These are phyloP conservation scores for Neostethus bicornis DNA, from an alignment of 2,797 vertebrate genomes.

Conservation along the genomic window DNA sequence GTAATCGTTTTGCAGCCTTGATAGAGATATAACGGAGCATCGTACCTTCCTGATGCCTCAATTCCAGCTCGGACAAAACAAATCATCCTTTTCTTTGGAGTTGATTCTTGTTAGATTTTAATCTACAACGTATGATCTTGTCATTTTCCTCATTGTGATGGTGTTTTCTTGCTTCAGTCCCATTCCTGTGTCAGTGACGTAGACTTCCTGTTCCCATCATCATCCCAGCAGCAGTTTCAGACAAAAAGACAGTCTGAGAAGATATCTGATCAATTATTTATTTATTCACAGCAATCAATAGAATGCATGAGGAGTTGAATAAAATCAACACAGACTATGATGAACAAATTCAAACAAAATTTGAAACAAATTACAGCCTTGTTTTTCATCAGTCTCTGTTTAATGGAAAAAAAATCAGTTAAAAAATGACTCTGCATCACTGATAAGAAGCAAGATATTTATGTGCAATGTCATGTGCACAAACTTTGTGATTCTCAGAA, in stretches of 20 bases:
- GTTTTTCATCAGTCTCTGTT: too few relatives aligned
- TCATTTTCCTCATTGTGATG: conserved; percentile 65
- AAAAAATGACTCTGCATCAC: too few relatives aligned
- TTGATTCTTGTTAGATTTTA: conserved; percentile 3
- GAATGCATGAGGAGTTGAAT: too few relatives aligned
- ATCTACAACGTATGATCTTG: conserved; percentile 37
- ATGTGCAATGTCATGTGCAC: too few relatives aligned
- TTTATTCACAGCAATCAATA: conserved; percentile 9
- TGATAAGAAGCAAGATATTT: too few relatives aligned
- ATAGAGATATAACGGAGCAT: not conserved
- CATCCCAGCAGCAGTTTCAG: conserved; percentile 6
- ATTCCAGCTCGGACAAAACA: conserved; percentile 54
- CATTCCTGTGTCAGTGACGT: conserved; percentile 77
- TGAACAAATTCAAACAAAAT: too few relatives aligned
- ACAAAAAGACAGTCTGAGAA: conserved; percentile 3
- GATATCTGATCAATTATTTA: conserved; percentile 38
- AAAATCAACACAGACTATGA: too few relatives aligned
- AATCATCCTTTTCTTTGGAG: conserved; percentile 65
- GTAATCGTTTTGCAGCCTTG: not conserved
- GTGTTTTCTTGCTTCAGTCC: conserved; percentile 57
- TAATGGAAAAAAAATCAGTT: too few relatives aligned
- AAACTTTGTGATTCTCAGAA: too few relatives aligned
- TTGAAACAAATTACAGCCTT: too few relatives aligned
- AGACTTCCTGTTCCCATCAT: conserved; percentile 76
- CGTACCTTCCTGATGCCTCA: conserved; percentile 74